phyloP scores from a whole-genome alignment of 2,888 invertebrate species.

The Malacosoma neustria region DNA sequence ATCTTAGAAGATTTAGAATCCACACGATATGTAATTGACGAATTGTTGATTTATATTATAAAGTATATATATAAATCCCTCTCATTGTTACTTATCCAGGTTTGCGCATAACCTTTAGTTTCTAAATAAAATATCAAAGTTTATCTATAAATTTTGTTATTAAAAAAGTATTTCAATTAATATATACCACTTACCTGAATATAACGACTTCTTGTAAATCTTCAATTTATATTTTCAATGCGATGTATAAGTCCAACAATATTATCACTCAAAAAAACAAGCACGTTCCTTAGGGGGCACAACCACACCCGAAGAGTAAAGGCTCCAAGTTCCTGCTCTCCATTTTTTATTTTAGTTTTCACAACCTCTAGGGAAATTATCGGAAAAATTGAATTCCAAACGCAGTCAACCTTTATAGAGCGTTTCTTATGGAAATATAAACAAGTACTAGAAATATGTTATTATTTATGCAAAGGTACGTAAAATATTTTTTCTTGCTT shows the following conservation, averaged over 20 bases:
- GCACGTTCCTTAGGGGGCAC: conserved; percentile 21
- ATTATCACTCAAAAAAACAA: conserved; percentile 36
- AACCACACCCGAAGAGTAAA: conserved; percentile 41
- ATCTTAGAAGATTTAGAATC: too few species aligned
- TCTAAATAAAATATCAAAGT: too few species aligned
- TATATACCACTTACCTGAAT: neutral
- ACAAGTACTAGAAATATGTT: conserved; percentile 33
- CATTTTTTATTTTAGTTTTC: conserved; percentile 54
- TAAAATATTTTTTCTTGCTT: conserved; percentile 47
- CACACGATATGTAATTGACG: too few species aligned
- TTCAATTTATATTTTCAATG: conserved; percentile 16
- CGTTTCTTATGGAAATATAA: conserved; percentile 35
- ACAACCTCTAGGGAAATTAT: conserved; percentile 66
- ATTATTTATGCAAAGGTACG: conserved; percentile 30
- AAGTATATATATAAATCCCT: too few species aligned
- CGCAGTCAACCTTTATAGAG: conserved; percentile 37
- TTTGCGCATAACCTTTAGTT: too few species aligned
- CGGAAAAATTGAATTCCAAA: conserved; percentile 35
- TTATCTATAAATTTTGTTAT: neutral
- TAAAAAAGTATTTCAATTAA: neutral
- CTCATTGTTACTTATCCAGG: too few species aligned
- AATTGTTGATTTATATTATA: too few species aligned
- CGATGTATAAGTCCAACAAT: conserved; percentile 29
- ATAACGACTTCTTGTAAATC: neutral
- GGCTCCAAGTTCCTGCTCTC: conserved; percentile 41